Evolutionary conservation across 2,888 invertebrate species (phyloP), one percentile per base, ranked within the genome.

Genomic region (Watsonalla cultraria): DNA sequence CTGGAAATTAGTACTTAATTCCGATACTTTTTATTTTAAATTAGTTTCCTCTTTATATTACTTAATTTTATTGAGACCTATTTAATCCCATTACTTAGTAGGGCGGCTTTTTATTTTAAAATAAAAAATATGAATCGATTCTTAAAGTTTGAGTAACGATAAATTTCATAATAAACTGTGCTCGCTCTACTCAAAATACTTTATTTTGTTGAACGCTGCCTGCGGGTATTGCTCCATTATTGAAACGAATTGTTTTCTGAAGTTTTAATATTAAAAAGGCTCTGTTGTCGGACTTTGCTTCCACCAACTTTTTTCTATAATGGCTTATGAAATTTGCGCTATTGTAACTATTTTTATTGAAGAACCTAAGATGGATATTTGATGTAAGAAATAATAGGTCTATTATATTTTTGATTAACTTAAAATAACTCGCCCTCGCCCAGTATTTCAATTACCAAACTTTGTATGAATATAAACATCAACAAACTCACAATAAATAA

Each of bases 181-280:
- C 83, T 64, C 70, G 72, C 68, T 74, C 65, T 68, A 79, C 70
- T 80, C 77, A 74, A 78, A 84, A 83, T 82, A 82, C 78, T 84
- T 84, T 84, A 83, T 84, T 84, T 85, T 82, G 77, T 75, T 76
- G 71, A 70, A 69, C 72, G 70, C 63, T 70, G 78, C 81, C 76
- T 69, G 76, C 77, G 80, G 80, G 75, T 76, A 79, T 73, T 80
- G 78, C 79, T 74, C 78, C 80, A 82, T 84, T 84, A 84, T 82
- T 84, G 78, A 83, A 84, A 79, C 80, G 80, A 85, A 84, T 83
- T 85, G 84, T 85, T 85, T 82, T 82, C 77, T 74, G 65, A 84
- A 84, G 75, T 84, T 84, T 81, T 80, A 79, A 80, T 82, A 83
- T 84, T 82, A 78, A 81, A 24, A 75, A 78, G 67, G 70, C 72